Evolutionary conservation across 2,113 vertebrate species (phyloP), one percentile per base, ranked within the genome.

Genomic region (Pelecanus crispus): DNA sequence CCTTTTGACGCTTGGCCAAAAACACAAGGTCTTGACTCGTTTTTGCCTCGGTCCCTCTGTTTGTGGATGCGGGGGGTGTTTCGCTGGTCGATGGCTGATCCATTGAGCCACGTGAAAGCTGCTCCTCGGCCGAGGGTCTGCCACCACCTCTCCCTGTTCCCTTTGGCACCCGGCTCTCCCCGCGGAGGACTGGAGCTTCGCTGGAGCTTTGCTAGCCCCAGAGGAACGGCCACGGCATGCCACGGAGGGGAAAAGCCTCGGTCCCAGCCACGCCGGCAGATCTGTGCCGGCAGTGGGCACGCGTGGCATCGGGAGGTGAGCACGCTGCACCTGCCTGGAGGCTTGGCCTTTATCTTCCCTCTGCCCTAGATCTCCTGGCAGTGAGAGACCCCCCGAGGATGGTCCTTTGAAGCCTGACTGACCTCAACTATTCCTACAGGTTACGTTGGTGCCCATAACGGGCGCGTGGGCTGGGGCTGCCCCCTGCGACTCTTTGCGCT

Each of bases 161-260:
- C 36, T 61, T 40, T 50, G 38, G 50, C 40, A 44, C 38, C 40
- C 4, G 11, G 34, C 13, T 63, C 13, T 36, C 44, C 44, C 38
- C 13, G 2, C 0, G 2, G 34, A 38, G 7, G 26, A 29, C n/a
- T n/a, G n/a, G n/a, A 24, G 28, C 53, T 68, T 68, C 3, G 1
- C 56, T 61, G 40, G 47, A 53, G 34, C 45, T 80, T 13, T 66
- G 28, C 44, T 36, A 14, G 16, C 29, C 24, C 28, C 19, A 50
- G 44, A 31, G 45, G 34, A 38, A 47, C 0, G 5, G 29, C 40
- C 31, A 6, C 3, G 13, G 13, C 13, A 22, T 0, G 2, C 19
- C 53, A 17, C 4, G 13, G 25, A 22, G 29, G 20, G 17, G 19
- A 40, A n/a, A 31, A 31, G 28, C 19, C 38, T 45, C 45, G 61